Percentiles rank a stretch among this genome's conserved stretches.
These are phyloP conservation scores for Auanema freiburgensis DNA, from an alignment of 2,888 invertebrate species.

Conservation along the genomic window DNA sequence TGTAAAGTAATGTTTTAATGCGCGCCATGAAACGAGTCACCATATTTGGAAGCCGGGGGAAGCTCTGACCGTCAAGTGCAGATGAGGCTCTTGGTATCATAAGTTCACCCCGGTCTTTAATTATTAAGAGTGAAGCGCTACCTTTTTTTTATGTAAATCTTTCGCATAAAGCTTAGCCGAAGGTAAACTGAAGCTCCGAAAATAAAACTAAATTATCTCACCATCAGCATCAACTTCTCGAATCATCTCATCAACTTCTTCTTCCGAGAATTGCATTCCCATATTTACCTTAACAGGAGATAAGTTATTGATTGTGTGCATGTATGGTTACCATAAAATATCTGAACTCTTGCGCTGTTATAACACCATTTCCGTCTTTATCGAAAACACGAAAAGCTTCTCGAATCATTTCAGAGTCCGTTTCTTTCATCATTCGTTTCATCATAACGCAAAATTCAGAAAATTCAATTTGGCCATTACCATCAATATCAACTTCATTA, in stretches of 20 bases:
- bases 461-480: constrained; percentile 62
- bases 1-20: too few relatives aligned
- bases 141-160: too few relatives aligned
- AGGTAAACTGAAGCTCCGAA: too few relatives aligned
- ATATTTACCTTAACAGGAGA: constrained; percentile 47
- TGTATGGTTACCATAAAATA: constrained; percentile 52
- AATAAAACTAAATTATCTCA: too few relatives aligned
- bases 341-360: constrained; percentile 60
- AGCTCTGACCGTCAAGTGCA: too few relatives aligned
- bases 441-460: constrained; percentile 65
- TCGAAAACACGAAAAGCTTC: constrained; percentile 64
- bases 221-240: constrained; percentile 57
- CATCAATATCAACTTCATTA: constrained; percentile 64
- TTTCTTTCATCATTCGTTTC: constrained; percentile 52
- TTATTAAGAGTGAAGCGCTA: too few relatives aligned
- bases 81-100: too few relatives aligned
- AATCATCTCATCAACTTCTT: constrained; percentile 64
- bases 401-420: constrained; percentile 63
- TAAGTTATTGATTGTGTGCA: too few relatives aligned
- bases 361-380: constrained; percentile 62
- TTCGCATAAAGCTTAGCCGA: too few relatives aligned
- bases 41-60: too few relatives aligned
- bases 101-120: too few relatives aligned
- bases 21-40: too few relatives aligned
- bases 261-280: constrained; percentile 64